phyloP scores from a whole-genome alignment of 2,797 vertebrate species.

The Leptatherina wallacei region DNA sequence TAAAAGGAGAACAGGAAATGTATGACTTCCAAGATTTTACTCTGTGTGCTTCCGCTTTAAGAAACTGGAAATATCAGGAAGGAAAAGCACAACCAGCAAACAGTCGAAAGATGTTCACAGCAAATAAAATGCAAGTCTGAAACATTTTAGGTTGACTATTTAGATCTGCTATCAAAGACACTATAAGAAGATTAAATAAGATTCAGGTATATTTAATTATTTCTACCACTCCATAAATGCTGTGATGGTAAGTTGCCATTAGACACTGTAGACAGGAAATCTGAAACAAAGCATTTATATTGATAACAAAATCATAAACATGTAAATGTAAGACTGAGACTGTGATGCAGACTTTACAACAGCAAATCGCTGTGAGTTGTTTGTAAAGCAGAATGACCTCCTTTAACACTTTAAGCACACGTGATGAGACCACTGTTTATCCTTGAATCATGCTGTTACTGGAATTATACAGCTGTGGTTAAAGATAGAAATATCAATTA shows the following conservation, averaged over 20 bases:
- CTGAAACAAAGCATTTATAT: neutral
- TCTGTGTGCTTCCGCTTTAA: neutral
- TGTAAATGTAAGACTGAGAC: neutral
- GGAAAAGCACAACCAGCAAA: constrained; percentile 19
- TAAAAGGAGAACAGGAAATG: constrained; percentile 3
- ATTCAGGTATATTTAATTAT: neutral
- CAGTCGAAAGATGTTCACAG: neutral
- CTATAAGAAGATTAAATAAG: neutral
- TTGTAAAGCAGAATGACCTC: constrained; percentile 24
- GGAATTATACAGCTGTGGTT: constrained; percentile 12
- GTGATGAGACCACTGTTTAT: constrained; percentile 11
- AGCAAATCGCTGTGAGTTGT: neutral
- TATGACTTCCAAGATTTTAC: neutral
- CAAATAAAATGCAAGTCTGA: neutral
- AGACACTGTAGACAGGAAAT: neutral
- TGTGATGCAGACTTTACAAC: neutral
- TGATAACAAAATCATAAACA: neutral
- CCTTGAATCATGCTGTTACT: constrained; percentile 21
- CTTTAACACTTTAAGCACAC: constrained; percentile 4
- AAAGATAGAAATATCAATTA: constrained; percentile 22
- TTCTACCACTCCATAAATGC: neutral
- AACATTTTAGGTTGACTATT: neutral
- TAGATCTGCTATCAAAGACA: neutral
- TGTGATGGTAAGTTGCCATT: neutral
- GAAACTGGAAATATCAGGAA: neutral